These are phyloP conservation scores for Nothocercus nigrocapillus DNA, from an alignment of 2,113 vertebrate genomes.

Conservation along the genomic window DNA sequence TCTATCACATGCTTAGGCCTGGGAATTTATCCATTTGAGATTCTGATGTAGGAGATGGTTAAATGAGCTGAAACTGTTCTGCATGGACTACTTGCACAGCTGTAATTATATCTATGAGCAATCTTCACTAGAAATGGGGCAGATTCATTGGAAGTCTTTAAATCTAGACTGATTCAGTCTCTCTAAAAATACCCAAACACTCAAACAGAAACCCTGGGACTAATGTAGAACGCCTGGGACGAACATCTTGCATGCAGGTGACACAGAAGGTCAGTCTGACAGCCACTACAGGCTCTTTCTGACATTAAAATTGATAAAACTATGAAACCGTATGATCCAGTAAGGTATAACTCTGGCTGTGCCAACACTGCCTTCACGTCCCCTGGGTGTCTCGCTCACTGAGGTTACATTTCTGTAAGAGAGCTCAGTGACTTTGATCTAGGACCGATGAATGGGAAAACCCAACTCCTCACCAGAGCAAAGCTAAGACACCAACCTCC, in stretches of 20 bases:
- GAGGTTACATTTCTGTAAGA: neutral
- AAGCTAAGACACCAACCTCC: conserved; percentile 37
- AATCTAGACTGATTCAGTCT: neutral
- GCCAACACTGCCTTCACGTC: neutral
- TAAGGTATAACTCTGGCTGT: neutral
- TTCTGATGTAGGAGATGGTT: neutral
- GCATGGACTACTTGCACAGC: neutral
- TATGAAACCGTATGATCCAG: neutral
- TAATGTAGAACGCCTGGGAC: neutral
- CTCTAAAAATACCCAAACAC: neutral
- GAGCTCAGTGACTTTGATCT: neutral
- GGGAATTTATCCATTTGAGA: neutral
- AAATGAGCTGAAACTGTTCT: neutral
- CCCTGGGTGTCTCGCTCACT: neutral
- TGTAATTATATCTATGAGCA: neutral
- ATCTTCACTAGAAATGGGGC: neutral
- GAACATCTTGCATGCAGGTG: neutral
- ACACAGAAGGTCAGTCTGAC: neutral
- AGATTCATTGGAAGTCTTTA: neutral
- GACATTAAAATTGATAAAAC: neutral
- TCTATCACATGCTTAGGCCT: neutral
- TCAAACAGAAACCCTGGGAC: neutral
- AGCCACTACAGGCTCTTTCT: neutral
- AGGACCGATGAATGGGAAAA: conserved; percentile 27
- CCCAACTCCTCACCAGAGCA: conserved; percentile 16